Base-by-base conservation (phyloP, 2,113 vertebrate species). In the Toxostoma redivivum region DNA sequence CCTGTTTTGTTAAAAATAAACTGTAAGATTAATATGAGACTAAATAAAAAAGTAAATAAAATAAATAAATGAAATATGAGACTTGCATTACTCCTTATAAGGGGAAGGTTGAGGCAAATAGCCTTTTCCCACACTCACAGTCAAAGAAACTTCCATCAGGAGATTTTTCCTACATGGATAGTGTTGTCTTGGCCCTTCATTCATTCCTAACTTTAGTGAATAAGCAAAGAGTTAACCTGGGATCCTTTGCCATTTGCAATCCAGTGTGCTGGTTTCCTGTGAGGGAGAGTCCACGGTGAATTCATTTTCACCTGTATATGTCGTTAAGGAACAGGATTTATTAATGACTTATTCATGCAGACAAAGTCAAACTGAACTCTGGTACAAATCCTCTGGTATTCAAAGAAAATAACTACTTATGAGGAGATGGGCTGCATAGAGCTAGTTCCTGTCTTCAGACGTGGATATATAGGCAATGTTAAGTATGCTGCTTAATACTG, bases 291-390 rank as follows among this genome's bases (percentile, higher is more conserved):
- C 96, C 58, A 18, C 86, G 79, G 84, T 90, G 95, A 95, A 94
- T 85, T 96, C 17, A 96, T 97, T 97, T 97, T 97, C 94, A 92
- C 77, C 92, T 95, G 94, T 98, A 95, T 97, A 94, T 95, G 92
- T 92, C 94, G 97, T 97, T 98, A 97, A 98, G 86, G 92, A 96
- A 84, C 35, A 97, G 94, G 88, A 97, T 98, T 98, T 97, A 97
- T 97, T 98, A 98, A 95, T 92, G 97, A 95, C 86, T 93, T 83
- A 73, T 64, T 96, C 96, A 94, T 88, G 96, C 95, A 97, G 95
- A 86, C 45, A 96, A 87, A 90, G 72, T 79, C 91, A 97, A 92
- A 92, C 58, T 24, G 51, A 91, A 85, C 61, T 88, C 38, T 66
- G 27, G 30, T 61, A 40, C 83, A 94, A 91, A 90, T 88, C 40